A percentile compares a stretch with the other conserved stretches of the same genome.
Evolutionary conservation across 2,113 vertebrate genomes (phyloP).

Genomic region (Argyrosomus japonicus): DNA sequence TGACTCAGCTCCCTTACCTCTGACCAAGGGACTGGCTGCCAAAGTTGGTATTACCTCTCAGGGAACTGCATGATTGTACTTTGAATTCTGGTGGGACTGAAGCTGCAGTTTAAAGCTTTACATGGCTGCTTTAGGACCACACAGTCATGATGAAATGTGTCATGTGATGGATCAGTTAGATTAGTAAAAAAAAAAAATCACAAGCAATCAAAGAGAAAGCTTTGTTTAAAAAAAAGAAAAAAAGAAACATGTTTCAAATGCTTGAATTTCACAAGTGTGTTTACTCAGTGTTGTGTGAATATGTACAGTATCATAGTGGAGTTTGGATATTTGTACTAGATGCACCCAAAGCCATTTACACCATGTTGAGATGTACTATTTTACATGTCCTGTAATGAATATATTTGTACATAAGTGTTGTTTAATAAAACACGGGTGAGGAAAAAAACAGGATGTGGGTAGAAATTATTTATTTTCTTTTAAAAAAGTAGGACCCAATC

Average conservation of each 20-base stretch:
- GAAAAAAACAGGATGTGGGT: background rate
- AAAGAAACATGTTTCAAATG: conserved; percentile 46
- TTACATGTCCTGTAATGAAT: conserved; percentile 76
- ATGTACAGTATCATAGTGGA: conserved; percentile 63
- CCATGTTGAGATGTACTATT: conserved; percentile 75
- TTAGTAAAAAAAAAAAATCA: conserved; percentile 21
- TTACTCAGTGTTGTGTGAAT: conserved; percentile 62
- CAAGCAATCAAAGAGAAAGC: conserved; percentile 41
- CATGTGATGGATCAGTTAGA: conserved; percentile 24
- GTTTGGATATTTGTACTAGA: conserved; percentile 73
- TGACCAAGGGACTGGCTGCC: conserved; percentile 31
- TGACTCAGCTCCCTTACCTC: conserved; percentile 42
- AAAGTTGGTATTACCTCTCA: conserved; percentile 68
- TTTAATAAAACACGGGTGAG: conserved; percentile 74
- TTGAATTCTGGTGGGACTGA: conserved; percentile 45
- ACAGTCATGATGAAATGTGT: conserved; percentile 19
- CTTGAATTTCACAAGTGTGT: conserved; percentile 65
- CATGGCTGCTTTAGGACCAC: conserved; percentile 24
- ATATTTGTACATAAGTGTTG: conserved; percentile 79
- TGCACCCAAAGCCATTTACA: conserved; percentile 74
- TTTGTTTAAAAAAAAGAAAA: conserved; percentile 21
- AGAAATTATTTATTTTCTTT: conserved; percentile 2
- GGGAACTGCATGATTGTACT: conserved; percentile 82
- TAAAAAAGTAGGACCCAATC: conserved; percentile 22
- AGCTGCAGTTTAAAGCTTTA: conserved; percentile 36